Percentiles rank a stretch among this genome's conserved stretches.
Conservation (phyloP, 2,113 vertebrate species). For the Theristicus caerulescens region DNA sequence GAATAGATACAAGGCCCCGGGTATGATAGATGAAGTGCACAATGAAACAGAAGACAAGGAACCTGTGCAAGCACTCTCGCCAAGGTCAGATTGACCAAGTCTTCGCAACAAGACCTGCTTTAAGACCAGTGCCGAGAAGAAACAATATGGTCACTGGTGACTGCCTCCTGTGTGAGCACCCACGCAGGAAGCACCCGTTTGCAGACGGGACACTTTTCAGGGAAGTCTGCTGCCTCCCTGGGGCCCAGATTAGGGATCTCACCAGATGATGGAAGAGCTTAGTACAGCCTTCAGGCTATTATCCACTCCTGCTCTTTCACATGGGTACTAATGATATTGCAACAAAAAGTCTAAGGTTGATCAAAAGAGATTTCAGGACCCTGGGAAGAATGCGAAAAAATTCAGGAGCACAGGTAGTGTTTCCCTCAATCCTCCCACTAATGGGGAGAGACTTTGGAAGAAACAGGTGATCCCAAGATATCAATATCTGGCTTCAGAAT, state of each 20-base stretch:
- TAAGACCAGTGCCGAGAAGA: background rate
- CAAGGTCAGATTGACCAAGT: background rate
- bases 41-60: background rate
- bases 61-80: background rate
- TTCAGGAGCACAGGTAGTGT: background rate
- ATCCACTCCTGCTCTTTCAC: background rate
- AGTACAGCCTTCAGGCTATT: background rate
- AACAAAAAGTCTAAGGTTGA: background rate
- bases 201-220: background rate
- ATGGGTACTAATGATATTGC: background rate
- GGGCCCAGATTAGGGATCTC: background rate
- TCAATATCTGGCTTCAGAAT: background rate
- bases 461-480: background rate
- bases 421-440: background rate
- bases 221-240: background rate
- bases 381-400: background rate
- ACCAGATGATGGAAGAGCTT: background rate
- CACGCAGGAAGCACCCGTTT: background rate
- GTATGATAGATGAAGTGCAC: rapidly evolving
- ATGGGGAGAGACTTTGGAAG: background rate
- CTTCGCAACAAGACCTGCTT: background rate
- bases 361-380: background rate
- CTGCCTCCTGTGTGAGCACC: background rate
- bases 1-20: background rate
- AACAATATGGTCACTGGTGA: background rate